Conservation (phyloP, 2,888 invertebrate species). For the Lasioglossum morio region DNA sequence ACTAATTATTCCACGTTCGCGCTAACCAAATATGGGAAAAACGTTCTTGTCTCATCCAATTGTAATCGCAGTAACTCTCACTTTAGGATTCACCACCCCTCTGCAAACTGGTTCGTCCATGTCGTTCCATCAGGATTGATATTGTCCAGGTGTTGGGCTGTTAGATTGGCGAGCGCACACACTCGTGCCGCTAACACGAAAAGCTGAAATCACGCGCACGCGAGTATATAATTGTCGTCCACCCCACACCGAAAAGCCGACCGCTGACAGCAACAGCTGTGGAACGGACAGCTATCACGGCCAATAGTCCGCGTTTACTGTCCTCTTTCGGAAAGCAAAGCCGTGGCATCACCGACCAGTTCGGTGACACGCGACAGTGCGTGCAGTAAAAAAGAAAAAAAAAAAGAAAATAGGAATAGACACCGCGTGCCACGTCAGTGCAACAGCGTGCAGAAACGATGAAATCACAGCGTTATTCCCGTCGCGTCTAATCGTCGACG, state of each 20-base stretch:
- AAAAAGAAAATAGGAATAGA: neutral
- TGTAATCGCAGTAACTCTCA: too few relatives aligned
- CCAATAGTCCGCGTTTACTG: neutral
- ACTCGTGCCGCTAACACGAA: too few relatives aligned
- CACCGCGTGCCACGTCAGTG: neutral
- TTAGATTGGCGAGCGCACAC: too few relatives aligned
- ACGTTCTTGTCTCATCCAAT: too few relatives aligned
- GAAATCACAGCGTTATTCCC: conserved; percentile 40
- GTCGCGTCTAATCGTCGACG: neutral
- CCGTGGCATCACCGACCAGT: neutral
- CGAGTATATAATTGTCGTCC: neutral
- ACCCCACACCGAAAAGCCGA: neutral
- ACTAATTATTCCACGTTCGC: too few relatives aligned
- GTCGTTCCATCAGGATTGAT: too few relatives aligned
- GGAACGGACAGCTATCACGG: neutral
- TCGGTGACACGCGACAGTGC: neutral
- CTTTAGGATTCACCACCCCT: too few relatives aligned
- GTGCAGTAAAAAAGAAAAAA: neutral
- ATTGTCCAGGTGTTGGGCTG: too few relatives aligned
- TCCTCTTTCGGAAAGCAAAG: neutral
- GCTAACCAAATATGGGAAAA: too few relatives aligned
- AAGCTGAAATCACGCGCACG: neutral
- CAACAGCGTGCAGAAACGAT: conserved; percentile 12
- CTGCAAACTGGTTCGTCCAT: too few relatives aligned
- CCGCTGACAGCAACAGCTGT: neutral